Conservation (phyloP, 1,140 invertebrate genomes). For the Nebria ingens region DNA sequence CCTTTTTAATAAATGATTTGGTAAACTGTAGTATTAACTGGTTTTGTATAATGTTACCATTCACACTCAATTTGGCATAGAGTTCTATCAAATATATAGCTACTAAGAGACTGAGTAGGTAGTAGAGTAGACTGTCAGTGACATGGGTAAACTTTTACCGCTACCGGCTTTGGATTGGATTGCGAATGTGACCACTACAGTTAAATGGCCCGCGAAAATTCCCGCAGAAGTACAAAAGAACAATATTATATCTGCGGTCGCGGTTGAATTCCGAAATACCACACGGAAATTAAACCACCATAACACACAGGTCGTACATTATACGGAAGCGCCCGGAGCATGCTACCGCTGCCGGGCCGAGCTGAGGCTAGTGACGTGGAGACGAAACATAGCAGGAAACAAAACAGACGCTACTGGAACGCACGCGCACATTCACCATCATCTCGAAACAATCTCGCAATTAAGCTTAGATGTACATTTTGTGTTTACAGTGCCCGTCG, state of each 20-base stretch:
- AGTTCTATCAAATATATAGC: no score
- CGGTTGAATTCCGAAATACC: constrained; percentile 18
- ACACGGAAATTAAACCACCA: constrained; percentile 17
- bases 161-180: constrained; percentile 10
- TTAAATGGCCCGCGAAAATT: constrained; percentile 20
- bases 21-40: no score
- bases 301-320: constrained; percentile 15
- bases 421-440: neutral
- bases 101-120: no score
- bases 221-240: constrained; percentile 18
- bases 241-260: constrained; percentile 19
- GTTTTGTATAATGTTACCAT: no score
- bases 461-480: constrained; percentile 8
- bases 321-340: neutral
- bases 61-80: no score
- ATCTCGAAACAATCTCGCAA: constrained; percentile 3
- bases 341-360: neutral
- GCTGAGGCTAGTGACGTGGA: neutral
- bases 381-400: neutral
- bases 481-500: constrained; percentile 1
- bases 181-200: constrained; percentile 14
- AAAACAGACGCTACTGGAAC: neutral
- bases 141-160: no score
- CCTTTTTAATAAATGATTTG: no score
- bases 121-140: no score